phyloP scores from a whole-genome alignment of 2,888 invertebrate species.

The Geophilus truncorum region DNA sequence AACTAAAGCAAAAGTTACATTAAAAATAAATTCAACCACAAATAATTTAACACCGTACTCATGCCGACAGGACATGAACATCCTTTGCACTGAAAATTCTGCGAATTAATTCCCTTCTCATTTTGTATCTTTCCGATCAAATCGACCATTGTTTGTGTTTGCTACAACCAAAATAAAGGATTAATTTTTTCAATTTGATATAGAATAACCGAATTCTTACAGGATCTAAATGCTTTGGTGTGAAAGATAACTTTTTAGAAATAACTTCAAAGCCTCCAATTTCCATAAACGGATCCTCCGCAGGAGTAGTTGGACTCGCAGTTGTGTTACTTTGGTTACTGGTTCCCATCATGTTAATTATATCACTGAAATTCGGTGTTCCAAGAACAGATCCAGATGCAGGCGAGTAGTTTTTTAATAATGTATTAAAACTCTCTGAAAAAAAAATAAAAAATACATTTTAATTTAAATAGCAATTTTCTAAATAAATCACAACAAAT shows the following conservation, averaged over 20 bases:
- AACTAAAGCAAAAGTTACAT: conserved; percentile 42
- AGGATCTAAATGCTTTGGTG: conserved; percentile 39
- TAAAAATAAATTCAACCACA: not conserved
- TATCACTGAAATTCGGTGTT: conserved; percentile 37
- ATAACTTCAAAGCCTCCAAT: conserved; percentile 42
- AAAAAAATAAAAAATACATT: too few species aligned
- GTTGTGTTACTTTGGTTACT: not conserved
- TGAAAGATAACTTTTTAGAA: conserved; percentile 39
- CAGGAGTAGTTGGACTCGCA: not conserved
- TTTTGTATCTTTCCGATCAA: conserved; percentile 44
- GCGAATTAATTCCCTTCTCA: conserved; percentile 76
- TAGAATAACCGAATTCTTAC: not conserved
- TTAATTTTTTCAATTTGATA: not conserved
- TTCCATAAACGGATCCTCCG: conserved; percentile 32
- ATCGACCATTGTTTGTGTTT: conserved; percentile 41
- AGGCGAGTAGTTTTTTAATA: conserved; percentile 36
- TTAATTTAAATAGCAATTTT: not conserved
- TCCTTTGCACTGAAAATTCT: conserved; percentile 78
- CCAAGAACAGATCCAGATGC: conserved; percentile 31
- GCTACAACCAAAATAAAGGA: conserved; percentile 25
- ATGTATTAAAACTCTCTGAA: conserved; percentile 36
- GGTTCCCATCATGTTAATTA: not conserved
- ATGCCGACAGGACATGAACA: conserved; percentile 65
- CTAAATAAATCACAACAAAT: not conserved
- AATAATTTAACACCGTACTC: conserved; percentile 55